These are phyloP conservation scores for Chunga burmeisteri DNA, from an alignment of 2,113 vertebrate species.

Conservation along the genomic window DNA sequence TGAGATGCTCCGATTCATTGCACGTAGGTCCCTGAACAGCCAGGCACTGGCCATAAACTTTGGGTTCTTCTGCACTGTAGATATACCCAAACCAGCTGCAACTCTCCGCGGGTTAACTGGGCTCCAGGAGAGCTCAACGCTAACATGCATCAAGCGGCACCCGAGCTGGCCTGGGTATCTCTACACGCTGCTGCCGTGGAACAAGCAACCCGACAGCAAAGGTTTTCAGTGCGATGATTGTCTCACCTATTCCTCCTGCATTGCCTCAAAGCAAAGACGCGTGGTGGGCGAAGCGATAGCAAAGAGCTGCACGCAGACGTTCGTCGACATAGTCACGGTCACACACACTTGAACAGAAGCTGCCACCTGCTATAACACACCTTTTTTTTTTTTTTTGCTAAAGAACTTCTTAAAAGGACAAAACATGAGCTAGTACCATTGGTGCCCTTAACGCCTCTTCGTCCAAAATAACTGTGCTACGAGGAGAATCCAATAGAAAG, in stretches of 20 bases:
- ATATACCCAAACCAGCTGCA: not conserved
- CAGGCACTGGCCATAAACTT: not conserved
- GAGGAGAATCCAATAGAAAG: not conserved
- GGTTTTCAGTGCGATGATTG: not conserved
- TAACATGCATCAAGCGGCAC: accelerated
- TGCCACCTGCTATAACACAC: not conserved
- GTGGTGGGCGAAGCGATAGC: not conserved
- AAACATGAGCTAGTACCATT: not conserved
- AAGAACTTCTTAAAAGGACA: not conserved
- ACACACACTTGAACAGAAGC: not conserved
- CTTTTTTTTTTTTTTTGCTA: not conserved
- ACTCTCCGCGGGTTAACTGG: not conserved
- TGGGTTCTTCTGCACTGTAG: not conserved
- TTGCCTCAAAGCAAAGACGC: not conserved
- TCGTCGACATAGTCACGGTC: not conserved
- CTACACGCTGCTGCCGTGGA: not conserved
- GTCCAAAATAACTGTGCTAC: not conserved
- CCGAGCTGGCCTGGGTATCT: not conserved
- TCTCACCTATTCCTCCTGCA: not conserved
- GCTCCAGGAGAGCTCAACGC: not conserved
- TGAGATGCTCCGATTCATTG: not conserved
- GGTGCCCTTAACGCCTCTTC: not conserved
- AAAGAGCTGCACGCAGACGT: not conserved
- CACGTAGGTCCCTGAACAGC: not conserved
- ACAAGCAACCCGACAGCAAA: not conserved